Base-by-base conservation (phyloP, 2,113 vertebrate genomes). In the Antechinus flavipes region DNA sequence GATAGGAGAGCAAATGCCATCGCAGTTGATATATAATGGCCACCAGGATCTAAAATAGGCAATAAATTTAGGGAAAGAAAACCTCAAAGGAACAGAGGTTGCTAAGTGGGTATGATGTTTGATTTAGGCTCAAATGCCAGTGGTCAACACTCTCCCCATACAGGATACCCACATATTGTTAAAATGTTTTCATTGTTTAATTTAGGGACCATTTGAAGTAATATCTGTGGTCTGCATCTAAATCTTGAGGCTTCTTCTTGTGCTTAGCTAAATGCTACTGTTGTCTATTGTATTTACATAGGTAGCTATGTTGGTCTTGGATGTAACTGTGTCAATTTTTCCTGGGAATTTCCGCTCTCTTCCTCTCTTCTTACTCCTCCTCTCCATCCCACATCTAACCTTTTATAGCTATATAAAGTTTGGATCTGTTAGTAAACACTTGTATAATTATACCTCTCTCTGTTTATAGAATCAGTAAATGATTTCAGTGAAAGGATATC, bases 331-430 rank as follows among this genome's bases (percentile, higher is more conserved):
- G 94, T 76, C 91, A 95, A 53, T 95, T 95, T 97, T 97, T 97
- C 93, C 96, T 98, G 97, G 96, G 97, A 98, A 98, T 97, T 97
- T 97, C 97, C 93, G 92, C 93, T 96, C 91, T 96, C 95, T 96
- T 97, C 94, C 91, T 96, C 89, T 95, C 95, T 96, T 84, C 68
- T n/a, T 16, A 84, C n/a, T 42, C 68, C 27, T 61, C 11, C 61
- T 68, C 61, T 3, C 30, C 61, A 68, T 16, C n/a, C 19, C 68
- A 2, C 35, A 19, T 19, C 54, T 35, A 90, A 95, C 94, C 96
- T 97, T 98, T 97, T 97, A 97, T 97, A 98, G 95, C 94, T 92
- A 61, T 94, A 95, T 96, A 95, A 94, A 97, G 96, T 97, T 97
- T 97, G 96, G 94, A 97, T 98, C 96, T 97, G 92, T 95, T 97